Evolutionary conservation across 1,140 invertebrate species (phyloP).

Genomic region (Cheumatopsyche charites): DNA sequence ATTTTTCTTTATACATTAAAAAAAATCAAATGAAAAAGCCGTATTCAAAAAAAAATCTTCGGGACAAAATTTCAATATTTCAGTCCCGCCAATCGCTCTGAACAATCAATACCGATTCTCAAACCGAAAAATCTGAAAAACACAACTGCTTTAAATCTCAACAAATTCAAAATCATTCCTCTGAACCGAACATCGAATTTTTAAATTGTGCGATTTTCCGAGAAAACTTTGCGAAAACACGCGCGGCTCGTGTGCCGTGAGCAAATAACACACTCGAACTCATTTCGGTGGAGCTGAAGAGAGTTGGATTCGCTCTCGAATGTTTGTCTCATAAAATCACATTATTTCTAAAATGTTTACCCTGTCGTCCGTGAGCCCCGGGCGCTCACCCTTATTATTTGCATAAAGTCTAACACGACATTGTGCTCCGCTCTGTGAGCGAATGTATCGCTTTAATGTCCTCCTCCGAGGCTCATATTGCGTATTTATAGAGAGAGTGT

Average conservation of each 20-base stretch:
- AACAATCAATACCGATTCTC: too few relatives aligned
- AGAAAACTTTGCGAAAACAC: conserved; percentile 15
- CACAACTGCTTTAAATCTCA: too few relatives aligned
- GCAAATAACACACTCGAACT: conserved; percentile 18
- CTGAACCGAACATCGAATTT: too few relatives aligned
- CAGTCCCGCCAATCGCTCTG: too few relatives aligned
- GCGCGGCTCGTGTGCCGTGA: not conserved
- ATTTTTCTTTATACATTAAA: too few relatives aligned
- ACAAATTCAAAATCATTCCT: too few relatives aligned
- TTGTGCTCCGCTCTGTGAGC: conserved; percentile 44
- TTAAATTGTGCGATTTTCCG: not conserved
- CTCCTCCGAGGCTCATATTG: conserved; percentile 13
- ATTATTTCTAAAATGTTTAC: conserved; percentile 42
- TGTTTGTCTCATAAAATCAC: conserved; percentile 44
- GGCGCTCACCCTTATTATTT: conserved; percentile 42
- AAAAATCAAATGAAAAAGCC: too few relatives aligned
- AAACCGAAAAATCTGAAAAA: too few relatives aligned
- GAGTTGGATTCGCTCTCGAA: not conserved
- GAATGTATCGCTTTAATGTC: conserved; percentile 16
- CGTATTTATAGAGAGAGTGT: too few relatives aligned
- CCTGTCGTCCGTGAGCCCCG: conserved; percentile 23
- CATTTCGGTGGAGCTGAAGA: not conserved
- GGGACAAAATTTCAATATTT: too few relatives aligned
- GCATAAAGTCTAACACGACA: conserved; percentile 48
- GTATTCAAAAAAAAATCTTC: too few relatives aligned